Evolutionary conservation across 2,888 invertebrate genomes (phyloP), one percentile per base, ranked within the genome.

Genomic region (Cenopis cana): DNA sequence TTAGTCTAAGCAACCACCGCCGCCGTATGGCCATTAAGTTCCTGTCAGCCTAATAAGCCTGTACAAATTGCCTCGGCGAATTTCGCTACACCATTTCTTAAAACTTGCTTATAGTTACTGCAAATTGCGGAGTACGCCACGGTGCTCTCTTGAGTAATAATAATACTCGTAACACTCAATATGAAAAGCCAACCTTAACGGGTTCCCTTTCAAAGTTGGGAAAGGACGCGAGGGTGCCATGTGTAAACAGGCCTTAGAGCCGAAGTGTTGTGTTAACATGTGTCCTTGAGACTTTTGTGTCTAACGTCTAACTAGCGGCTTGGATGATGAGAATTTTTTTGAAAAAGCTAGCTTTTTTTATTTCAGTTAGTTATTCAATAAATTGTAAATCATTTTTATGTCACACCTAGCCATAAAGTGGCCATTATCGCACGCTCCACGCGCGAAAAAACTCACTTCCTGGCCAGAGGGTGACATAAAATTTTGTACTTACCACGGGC

Each of bases 51-150:
- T 71, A 71, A 70, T 65, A 70, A 50, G 70, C 70, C 66, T 18
- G 54, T 54, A 49, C 59, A 61, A 70, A 71, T 61, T 46, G 60
- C 54, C 60, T 41, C 20, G 20, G 33, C 29, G 29, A 66, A 71
- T 66, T 71, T 54, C 36, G 60, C 24, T 33, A 65, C 66, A 54
- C 55, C 70, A 17, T 66, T 71, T 71, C 70, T 71, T 71, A 71
- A 66, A 71, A 66, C 70, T 71, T 60, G 66, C 60, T 60, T 59
- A 52, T 66, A 71, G 60, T 71, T 71, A 71, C 60, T 66, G 70
- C 70, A 71, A 71, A 71, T 71, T 60, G 60, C 66, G 36, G 54
- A 29, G 70, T 33, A 9, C 24, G 18, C 41, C 12, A 36, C 60
- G 60, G 60, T 24, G 65, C 60, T 60, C 65, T 41, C 33, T 41